Evolutionary conservation across 2,888 invertebrate genomes (phyloP).

Genomic region (Ctena decussata): DNA sequence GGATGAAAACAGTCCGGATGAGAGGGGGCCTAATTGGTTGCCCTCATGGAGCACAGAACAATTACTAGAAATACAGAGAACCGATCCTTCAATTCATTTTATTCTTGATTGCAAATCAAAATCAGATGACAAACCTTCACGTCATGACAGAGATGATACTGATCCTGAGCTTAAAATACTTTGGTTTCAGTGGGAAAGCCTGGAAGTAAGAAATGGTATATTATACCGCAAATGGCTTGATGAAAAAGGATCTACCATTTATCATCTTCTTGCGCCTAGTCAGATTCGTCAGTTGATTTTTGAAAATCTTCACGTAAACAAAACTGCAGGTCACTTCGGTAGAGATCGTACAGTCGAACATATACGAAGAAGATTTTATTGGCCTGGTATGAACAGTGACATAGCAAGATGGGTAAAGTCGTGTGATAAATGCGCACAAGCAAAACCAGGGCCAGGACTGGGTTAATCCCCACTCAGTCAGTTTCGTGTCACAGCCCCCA

Average conservation of each 20-base stretch:
- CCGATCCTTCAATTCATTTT: neutral
- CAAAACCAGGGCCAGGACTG: too few relatives aligned
- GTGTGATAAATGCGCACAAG: neutral
- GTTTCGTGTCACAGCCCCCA: neutral
- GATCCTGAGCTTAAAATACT: neutral
- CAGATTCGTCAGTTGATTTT: neutral
- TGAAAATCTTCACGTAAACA: neutral
- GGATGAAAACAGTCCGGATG: neutral
- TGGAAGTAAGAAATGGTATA: neutral
- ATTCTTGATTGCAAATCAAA: neutral
- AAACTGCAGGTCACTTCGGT: neutral
- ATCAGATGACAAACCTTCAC: neutral
- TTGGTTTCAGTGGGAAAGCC: slow-evolving; percentile 3
- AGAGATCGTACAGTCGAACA: neutral
- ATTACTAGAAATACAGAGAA: neutral
- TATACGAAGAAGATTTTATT: neutral
- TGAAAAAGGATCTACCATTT: neutral
- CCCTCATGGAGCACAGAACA: neutral
- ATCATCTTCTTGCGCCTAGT: neutral
- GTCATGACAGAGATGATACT: neutral
- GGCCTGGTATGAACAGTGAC: neutral
- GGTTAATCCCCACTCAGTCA: neutral
- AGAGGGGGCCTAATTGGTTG: slow-evolving; percentile 5
- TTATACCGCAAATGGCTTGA: neutral
- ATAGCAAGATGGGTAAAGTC: neutral